A percentile compares a stretch with the other conserved stretches of the same genome.
Conservation (phyloP, 1,140 invertebrate species). For the Bombus cullumanus region DNA sequence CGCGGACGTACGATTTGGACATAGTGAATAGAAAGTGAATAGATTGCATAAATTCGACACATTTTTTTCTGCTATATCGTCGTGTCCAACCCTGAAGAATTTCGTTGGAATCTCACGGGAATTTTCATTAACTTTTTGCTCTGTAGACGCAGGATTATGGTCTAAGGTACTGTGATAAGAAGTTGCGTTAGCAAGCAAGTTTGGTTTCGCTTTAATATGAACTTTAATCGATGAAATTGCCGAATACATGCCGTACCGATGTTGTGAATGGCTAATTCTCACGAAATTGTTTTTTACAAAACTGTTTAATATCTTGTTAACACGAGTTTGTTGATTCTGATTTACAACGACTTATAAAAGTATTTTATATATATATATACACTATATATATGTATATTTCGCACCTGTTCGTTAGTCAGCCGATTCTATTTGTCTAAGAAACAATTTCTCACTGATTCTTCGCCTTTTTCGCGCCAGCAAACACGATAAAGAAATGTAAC, state of each 20-base stretch:
- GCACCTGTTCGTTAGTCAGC: no score
- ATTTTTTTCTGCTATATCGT: background rate
- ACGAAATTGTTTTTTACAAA: no score
- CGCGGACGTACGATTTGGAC: slow-evolving; percentile 46
- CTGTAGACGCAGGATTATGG: background rate
- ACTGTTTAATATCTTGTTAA: no score
- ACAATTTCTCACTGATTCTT: no score
- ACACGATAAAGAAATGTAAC: no score
- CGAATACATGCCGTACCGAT: background rate
- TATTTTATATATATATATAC: background rate
- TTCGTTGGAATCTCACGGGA: background rate
- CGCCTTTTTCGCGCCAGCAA: no score
- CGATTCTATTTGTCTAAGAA: no score
- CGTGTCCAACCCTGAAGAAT: background rate
- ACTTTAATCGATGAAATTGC: background rate
- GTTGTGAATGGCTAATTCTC: background rate
- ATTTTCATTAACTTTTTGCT: background rate
- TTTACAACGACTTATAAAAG: background rate
- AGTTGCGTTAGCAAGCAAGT: background rate
- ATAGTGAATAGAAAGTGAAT: slow-evolving; percentile 60
- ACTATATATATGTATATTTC: no score
- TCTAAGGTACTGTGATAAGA: background rate
- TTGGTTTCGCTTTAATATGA: background rate
- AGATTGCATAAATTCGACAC: slow-evolving; percentile 54
- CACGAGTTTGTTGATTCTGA: background rate